Percentiles rank a stretch among this genome's conserved stretches.
Evolutionary conservation across 64 coral and sea anemone species (phyloP).

Genomic region (Acropora yongei): DNA sequence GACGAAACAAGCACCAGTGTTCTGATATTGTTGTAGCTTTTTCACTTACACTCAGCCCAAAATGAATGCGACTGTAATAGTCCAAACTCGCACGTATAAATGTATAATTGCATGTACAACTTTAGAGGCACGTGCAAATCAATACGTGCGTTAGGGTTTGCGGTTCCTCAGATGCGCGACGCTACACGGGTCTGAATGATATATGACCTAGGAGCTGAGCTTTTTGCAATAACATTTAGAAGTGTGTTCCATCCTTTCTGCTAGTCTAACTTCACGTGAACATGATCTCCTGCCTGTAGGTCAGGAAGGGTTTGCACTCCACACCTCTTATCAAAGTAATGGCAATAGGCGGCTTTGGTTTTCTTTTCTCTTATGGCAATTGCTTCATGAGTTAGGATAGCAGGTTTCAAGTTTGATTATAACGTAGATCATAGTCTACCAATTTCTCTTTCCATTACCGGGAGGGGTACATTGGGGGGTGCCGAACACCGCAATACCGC

Average conservation of each 20-base stretch:
- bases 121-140: too few relatives aligned
- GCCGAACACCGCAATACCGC: too few relatives aligned
- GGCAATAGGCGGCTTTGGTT: background rate
- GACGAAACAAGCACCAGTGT: too few relatives aligned
- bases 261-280: background rate
- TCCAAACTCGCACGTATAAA: too few relatives aligned
- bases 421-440: background rate
- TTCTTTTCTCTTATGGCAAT: background rate
- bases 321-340: background rate
- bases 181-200: background rate
- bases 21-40: too few relatives aligned
- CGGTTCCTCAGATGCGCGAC: background rate
- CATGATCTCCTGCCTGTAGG: background rate
- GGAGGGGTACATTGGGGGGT: too few relatives aligned
- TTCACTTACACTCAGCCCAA: too few relatives aligned
- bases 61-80: too few relatives aligned
- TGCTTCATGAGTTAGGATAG: background rate
- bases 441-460: constrained; percentile 4
- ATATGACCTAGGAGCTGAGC: background rate
- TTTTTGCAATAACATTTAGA: background rate
- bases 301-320: background rate
- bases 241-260: background rate
- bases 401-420: background rate
- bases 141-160: background rate
- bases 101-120: too few relatives aligned